Base-by-base conservation (phyloP, 2,113 vertebrate species). In the Saguinus midas region DNA sequence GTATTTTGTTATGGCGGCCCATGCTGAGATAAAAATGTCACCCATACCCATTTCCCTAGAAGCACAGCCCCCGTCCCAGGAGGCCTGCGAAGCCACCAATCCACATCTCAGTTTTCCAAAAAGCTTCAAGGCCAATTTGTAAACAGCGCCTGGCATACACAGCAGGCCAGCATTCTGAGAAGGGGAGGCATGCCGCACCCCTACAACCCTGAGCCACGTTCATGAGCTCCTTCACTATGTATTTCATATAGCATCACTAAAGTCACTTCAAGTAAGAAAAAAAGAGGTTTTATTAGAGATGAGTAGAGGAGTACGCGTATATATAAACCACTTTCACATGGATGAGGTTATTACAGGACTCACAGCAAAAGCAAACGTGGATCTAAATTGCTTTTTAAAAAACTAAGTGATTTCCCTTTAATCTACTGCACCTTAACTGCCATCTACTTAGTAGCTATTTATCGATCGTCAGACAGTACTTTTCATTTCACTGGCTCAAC, bases 371-470 rank as follows among this genome's bases (percentile, higher is more conserved):
- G 55, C 80, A 97, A 96, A 96, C 66, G 37, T 16, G 35, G 35
- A 96, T 97, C 87, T 85, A 87, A 90, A 93, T 94, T 14, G 61
- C 83, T 92, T 93, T 4, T 40, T 52, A 57, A 84, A 84, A 80
- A 94, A 43, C 55, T 37, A 97, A 97, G 70, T 73, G 48, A 95
- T 97, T 97, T 94, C 55, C 57, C 90, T 95, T 97, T 96, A 94
- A 95, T 94, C 87, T 80, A 81, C 45, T 88, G 58, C 8, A 37
- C 35, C 57, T 98, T 93, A 93, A 97, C 79, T 97, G 85, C 45
- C 61, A 95, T 58, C 89, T 92, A 94, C 48, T 96, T 97, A 95
- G 94, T 75, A 94, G 95, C 89, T 83, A 61, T 75, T 87, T 86
- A 98, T 96, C 68, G 94, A 97, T 90, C 5, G 8, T 64, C 13